Percentiles rank a stretch among this genome's conserved stretches.
Evolutionary conservation across 2,113 vertebrate species (phyloP).

Genomic region (Pycnonotus jocosus): DNA sequence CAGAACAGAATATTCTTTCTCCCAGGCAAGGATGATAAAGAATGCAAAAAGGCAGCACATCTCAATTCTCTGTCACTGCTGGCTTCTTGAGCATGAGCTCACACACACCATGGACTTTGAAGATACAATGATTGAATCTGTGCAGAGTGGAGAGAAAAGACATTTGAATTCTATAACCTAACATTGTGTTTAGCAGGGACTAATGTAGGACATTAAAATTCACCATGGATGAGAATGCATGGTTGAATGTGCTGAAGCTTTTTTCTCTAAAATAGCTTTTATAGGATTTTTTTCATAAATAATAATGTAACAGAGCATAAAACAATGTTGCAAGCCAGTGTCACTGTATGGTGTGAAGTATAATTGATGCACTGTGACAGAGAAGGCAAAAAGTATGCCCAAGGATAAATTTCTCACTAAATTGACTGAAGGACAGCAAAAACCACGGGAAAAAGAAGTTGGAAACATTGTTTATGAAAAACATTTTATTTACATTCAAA

Average conservation of each 20-base stretch:
- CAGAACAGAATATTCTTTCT: conserved; percentile 22
- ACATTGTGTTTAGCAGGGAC: background rate
- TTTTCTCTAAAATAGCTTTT: background rate
- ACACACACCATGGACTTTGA: conserved; percentile 23
- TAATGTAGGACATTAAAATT: background rate
- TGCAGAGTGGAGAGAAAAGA: background rate
- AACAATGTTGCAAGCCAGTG: background rate
- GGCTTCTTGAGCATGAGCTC: conserved; percentile 27
- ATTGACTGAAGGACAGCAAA: background rate
- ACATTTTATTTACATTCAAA: conserved; percentile 41
- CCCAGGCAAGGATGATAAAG: background rate
- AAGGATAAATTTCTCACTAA: conserved; percentile 13
- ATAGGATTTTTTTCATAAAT: background rate
- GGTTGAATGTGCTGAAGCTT: background rate
- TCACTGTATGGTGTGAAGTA: background rate
- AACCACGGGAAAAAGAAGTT: background rate
- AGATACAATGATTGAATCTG: background rate
- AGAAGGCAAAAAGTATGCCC: background rate
- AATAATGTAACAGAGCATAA: background rate
- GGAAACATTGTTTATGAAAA: background rate
- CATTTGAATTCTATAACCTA: background rate
- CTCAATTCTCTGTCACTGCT: conserved; percentile 33
- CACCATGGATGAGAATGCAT: background rate
- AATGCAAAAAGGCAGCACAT: background rate
- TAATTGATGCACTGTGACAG: conserved; percentile 25